A percentile compares a stretch with the other conserved stretches of the same genome.
Conservation (phyloP, 2,888 invertebrate genomes). For the Chydorus sphaericus region DNA sequence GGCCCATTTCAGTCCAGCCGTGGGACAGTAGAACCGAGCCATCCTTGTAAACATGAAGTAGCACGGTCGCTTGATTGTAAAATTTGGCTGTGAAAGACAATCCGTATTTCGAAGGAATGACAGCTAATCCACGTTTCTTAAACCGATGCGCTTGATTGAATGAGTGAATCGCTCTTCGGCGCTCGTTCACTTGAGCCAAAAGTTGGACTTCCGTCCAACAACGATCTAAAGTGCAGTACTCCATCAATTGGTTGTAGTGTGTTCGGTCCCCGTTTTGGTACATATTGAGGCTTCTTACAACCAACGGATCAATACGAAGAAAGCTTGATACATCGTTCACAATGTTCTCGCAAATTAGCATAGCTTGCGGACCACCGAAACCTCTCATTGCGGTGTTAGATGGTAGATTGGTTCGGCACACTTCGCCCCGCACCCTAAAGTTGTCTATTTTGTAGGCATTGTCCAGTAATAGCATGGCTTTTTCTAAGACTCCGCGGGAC, state of each 20-base stretch:
- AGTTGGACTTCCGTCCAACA: constrained; percentile 67
- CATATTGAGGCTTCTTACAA: constrained; percentile 57
- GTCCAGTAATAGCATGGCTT: constrained; percentile 68
- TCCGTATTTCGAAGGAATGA: constrained; percentile 72
- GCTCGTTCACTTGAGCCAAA: constrained; percentile 45
- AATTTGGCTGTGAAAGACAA: constrained; percentile 61
- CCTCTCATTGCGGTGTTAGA: constrained; percentile 89
- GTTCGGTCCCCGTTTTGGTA: constrained; percentile 62
- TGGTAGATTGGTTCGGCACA: constrained; percentile 76
- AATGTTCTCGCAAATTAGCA: constrained; percentile 69
- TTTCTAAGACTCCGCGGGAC: constrained; percentile 45
- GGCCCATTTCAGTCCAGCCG: constrained; percentile 89
- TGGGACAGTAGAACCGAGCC: constrained; percentile 36
- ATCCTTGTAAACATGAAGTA: constrained; percentile 65
- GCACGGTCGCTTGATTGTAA: constrained; percentile 72
- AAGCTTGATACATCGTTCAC: constrained; percentile 43
- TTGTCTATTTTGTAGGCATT: constrained; percentile 70
- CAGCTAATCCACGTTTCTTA: constrained; percentile 68
- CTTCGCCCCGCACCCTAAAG: constrained; percentile 49
- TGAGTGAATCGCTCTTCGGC: constrained; percentile 40
- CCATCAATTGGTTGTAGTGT: constrained; percentile 57
- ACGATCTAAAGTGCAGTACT: constrained; percentile 50
- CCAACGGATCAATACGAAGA: constrained; percentile 44
- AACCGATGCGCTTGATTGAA: constrained; percentile 59
- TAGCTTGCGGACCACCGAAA: constrained; percentile 81